These are phyloP conservation scores for Aphaenogaster floridana DNA, from an alignment of 1,140 invertebrate species.

Conservation along the genomic window DNA sequence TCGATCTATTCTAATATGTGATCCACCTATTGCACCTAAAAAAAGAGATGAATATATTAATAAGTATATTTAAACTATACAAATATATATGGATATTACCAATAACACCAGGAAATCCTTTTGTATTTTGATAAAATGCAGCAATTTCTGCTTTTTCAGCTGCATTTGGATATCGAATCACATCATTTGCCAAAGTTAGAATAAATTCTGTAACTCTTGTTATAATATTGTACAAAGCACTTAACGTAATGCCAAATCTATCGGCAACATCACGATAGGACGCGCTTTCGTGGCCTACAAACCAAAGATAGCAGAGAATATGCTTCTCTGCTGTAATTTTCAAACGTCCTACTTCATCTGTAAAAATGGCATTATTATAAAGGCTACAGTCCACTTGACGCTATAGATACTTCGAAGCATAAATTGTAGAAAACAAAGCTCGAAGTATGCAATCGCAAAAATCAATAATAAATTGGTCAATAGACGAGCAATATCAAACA, in stretches of 20 bases:
- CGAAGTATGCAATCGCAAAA: no score
- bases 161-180: slow-evolving; percentile 3
- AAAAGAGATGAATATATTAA: background rate
- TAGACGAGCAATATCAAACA: no score
- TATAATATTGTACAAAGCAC: background rate
- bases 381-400: no score
- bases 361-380: no score
- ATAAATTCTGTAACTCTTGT: slow-evolving; percentile 16
- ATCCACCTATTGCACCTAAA: background rate
- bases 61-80: background rate
- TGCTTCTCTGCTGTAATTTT: slow-evolving; percentile 1
- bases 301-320: background rate
- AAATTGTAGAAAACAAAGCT: no score
- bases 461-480: no score
- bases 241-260: background rate
- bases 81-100: background rate
- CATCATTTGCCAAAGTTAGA: background rate
- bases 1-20: background rate
- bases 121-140: background rate
- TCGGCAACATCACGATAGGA: background rate
- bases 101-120: background rate
- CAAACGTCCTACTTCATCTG: background rate
- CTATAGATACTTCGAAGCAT: no score
- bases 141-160: slow-evolving; percentile 6
- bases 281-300: background rate